These are phyloP conservation scores for Automeris io DNA, from an alignment of 2,888 invertebrate genomes.

Conservation along the genomic window DNA sequence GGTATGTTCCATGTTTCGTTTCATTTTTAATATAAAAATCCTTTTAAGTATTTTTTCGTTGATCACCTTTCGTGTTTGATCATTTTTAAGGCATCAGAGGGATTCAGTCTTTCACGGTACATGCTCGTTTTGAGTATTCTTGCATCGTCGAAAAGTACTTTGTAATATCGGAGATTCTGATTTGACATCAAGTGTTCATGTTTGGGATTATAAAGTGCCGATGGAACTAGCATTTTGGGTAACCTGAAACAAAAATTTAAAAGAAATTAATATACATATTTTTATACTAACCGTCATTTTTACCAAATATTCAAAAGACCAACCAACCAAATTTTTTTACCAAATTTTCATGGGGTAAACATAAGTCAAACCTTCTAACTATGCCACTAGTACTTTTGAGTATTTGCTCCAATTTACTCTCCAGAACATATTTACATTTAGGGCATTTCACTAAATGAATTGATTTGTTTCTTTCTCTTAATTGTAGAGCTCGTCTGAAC, in stretches of 20 bases:
- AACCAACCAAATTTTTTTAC: too few relatives aligned
- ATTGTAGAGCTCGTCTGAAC: too few relatives aligned
- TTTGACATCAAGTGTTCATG: not conserved
- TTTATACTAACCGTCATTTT: not conserved
- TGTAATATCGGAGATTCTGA: not conserved
- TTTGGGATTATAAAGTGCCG: conserved; percentile 28
- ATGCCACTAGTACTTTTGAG: too few relatives aligned
- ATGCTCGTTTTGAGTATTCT: conserved; percentile 34
- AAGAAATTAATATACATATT: conserved; percentile 10
- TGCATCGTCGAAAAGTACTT: conserved; percentile 18
- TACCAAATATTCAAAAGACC: too few relatives aligned
- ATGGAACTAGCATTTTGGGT: conserved; percentile 55
- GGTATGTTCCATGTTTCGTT: conserved; percentile 36
- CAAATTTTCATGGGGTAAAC: too few relatives aligned
- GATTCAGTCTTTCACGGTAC: conserved; percentile 49
- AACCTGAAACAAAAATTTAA: conserved; percentile 47
- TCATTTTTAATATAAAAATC: conserved; percentile 35
- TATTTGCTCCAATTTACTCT: too few relatives aligned
- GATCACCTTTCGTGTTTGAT: conserved; percentile 57
- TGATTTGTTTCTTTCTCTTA: too few relatives aligned
- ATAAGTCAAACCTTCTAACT: too few relatives aligned
- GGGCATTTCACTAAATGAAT: too few relatives aligned
- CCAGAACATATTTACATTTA: too few relatives aligned
- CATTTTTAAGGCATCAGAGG: conserved; percentile 55
- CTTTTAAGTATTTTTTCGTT: conserved; percentile 21